Percentiles rank a stretch among this genome's conserved stretches.
Conservation (phyloP, 1,140 invertebrate genomes). For the Subanguina moxae region DNA sequence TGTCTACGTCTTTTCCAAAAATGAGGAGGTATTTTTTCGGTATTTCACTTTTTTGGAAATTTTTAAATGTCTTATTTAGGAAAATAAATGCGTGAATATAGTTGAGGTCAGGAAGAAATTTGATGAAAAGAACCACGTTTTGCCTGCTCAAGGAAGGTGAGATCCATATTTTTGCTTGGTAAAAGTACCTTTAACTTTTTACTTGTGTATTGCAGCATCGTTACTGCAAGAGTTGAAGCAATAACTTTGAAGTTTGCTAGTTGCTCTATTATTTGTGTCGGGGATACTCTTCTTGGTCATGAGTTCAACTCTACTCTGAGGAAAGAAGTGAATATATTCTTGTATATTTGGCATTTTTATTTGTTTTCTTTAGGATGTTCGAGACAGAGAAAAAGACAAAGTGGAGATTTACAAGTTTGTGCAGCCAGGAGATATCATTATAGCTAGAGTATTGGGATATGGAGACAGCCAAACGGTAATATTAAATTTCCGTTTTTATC, state of each 20-base stretch:
- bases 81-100: conserved; percentile 30
- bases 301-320: conserved; percentile 45
- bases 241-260: conserved; percentile 39
- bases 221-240: conserved; percentile 24
- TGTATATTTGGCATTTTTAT: no score
- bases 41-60: not conserved
- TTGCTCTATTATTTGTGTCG: conserved; percentile 50
- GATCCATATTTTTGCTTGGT: no score
- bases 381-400: conserved; percentile 46
- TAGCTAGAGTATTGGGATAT: conserved; percentile 46
- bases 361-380: conserved; percentile 20
- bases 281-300: conserved; percentile 33
- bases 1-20: conserved; percentile 32
- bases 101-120: conserved; percentile 33
- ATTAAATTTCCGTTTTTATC: not conserved
- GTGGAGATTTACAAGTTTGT: conserved; percentile 41
- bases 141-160: conserved; percentile 27
- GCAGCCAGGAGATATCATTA: conserved; percentile 48
- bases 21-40: conserved; percentile 22
- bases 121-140: conserved; percentile 41
- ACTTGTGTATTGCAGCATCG: conserved; percentile 19
- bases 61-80: conserved; percentile 18
- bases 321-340: conserved; percentile 26
- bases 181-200: not conserved
- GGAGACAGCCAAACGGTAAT: conserved; percentile 44